A percentile compares a stretch with the other conserved stretches of the same genome.
Evolutionary conservation across 2,113 vertebrate genomes (phyloP).

Genomic region (Nyctibius bracteatus): DNA sequence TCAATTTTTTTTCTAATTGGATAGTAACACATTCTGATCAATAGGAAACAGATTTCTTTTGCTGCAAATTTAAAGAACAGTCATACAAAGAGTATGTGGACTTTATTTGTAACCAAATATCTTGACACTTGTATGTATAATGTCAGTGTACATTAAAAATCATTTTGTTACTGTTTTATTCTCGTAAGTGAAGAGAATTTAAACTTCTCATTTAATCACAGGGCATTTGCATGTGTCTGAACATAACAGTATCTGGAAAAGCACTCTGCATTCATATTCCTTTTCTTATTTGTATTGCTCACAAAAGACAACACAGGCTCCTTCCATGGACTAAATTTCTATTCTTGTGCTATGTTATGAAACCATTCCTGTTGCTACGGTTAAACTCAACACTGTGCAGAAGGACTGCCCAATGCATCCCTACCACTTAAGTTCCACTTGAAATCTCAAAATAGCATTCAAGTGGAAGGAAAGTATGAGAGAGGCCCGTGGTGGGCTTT

Average conservation of each 20-base stretch:
- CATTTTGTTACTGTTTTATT: background rate
- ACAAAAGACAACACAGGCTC: background rate
- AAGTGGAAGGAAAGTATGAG: background rate
- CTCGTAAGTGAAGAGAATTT: background rate
- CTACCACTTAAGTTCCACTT: background rate
- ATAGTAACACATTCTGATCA: background rate
- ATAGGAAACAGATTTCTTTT: background rate
- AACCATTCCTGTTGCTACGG: background rate
- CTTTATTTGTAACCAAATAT: background rate
- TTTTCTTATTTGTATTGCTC: background rate
- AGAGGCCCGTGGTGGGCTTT: background rate
- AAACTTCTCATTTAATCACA: background rate
- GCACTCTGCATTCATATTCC: background rate
- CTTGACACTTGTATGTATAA: fast-evolving
- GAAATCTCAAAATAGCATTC: background rate
- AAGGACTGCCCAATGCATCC: background rate
- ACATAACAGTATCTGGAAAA: background rate
- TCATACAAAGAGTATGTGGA: background rate
- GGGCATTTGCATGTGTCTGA: background rate
- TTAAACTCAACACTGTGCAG: background rate
- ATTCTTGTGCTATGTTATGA: background rate
- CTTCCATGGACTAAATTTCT: background rate
- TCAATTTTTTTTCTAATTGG: background rate
- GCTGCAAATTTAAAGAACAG: background rate
- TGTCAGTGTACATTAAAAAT: background rate